Evolutionary conservation across 1,140 invertebrate species (phyloP), one percentile per base, ranked within the genome.

Genomic region (Musca domestica): DNA sequence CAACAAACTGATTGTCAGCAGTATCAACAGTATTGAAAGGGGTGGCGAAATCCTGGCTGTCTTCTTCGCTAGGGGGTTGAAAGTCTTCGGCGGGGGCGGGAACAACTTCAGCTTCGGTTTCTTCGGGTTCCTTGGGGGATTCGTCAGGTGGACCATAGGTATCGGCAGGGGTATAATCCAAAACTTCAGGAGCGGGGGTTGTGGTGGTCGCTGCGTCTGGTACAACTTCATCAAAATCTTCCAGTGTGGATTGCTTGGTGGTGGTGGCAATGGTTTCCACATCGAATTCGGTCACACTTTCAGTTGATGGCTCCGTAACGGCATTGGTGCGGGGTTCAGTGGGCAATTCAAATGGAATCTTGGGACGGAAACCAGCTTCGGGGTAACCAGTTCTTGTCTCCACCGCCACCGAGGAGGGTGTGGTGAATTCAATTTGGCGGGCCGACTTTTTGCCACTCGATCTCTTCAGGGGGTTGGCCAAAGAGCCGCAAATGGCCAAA

Each of bases 61-160:
- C 71, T 25, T 80, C 77, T 48, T 71, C 71, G 27, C 68, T 68
- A 64, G 77, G 77, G 23, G 77, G 77, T 73, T 80, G 77, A 80
- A 80, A 80, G 71, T 77, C 74, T 17, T 68, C 69, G 3, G 74
- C 64, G 0, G 77, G 77, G 15, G 63, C 74, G 47, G 71, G 69
- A 15, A 76, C 52, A 27, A 20, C 51, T 48, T 61, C 68, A 14
- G 22, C 68, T 47, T 47, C 67, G 10, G 17, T 41, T 51, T 51
- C 67, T 12, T 23, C 61, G 7, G 34, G 12, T 5, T 69, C 46
- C 1, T 49, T 47, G 6, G 2, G 6, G 19, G 56, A 15, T 27
- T 25, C 23, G 6, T 7, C 34, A 2, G 67, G 67, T 17, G 67
- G 41, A 20, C 67, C 67, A 34, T 69, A 69, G 48, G 64, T 65